phyloP scores from a whole-genome alignment of 64 coral and sea anemone genomes.

The Dendronephthya gigantea region DNA sequence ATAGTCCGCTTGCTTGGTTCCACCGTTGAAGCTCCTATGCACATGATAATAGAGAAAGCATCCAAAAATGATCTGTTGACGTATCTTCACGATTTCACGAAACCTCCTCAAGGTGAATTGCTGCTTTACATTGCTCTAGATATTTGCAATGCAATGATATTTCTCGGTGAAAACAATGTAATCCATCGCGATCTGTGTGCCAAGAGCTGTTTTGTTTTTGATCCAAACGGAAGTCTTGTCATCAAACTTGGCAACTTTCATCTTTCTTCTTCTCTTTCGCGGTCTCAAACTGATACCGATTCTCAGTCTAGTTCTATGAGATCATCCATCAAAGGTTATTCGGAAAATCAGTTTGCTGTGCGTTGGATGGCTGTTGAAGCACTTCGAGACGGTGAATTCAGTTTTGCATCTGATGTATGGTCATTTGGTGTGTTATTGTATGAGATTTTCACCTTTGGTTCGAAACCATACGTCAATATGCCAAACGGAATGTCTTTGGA shows the following conservation, averaged over 20 bases:
- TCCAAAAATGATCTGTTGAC: background rate
- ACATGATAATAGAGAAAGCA: background rate
- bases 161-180: background rate
- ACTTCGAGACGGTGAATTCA: background rate
- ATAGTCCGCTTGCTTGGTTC: background rate
- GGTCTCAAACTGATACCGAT: background rate
- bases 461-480: background rate
- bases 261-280: background rate
- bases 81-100: background rate
- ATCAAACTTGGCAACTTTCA: background rate
- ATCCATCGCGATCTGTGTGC: background rate
- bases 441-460: background rate
- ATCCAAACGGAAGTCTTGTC: background rate
- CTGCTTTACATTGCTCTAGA: background rate
- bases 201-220: background rate
- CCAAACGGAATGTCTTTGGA: background rate
- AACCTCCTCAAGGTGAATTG: background rate
- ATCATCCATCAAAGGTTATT: background rate
- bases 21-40: background rate
- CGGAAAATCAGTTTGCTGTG: background rate
- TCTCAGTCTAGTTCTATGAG: background rate
- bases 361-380: slow-evolving; percentile 9
- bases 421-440: background rate
- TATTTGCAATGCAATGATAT: background rate
- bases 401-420: background rate